These are phyloP conservation scores for Apogon hyalosoma DNA, from an alignment of 2,797 vertebrate genomes.

Conservation along the genomic window DNA sequence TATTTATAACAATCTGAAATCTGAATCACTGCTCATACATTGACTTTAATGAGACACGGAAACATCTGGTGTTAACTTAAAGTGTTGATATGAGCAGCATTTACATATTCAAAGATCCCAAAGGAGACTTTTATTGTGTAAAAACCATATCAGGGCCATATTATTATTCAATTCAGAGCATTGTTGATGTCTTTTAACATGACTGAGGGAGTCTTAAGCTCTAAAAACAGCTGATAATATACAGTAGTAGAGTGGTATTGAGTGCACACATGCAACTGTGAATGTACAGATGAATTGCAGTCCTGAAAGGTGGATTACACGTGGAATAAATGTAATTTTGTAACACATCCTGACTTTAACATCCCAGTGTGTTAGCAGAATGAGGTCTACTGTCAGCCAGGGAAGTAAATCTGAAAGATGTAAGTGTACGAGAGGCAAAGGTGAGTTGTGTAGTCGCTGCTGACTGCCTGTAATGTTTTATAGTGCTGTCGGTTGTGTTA, in stretches of 20 bases:
- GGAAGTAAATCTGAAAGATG: conserved; percentile 39
- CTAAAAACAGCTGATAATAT: neutral
- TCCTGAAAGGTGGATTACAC: neutral
- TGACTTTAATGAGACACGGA: no score
- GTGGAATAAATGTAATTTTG: neutral
- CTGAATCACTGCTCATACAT: no score
- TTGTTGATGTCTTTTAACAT: no score
- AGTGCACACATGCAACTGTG: neutral
- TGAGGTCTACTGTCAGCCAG: neutral
- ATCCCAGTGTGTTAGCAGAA: neutral
- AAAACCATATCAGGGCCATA: no score
- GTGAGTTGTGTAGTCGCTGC: conserved; percentile 35
- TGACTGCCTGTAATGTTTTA: conserved; percentile 56
- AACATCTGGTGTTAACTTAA: no score
- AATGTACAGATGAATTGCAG: neutral
- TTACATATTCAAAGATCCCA: no score
- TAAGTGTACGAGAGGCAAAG: conserved; percentile 19
- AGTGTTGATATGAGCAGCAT: no score
- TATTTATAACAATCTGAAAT: no score
- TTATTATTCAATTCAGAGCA: no score
- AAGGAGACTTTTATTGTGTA: no score
- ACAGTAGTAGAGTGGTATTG: neutral
- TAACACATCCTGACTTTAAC: neutral
- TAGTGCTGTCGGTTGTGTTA: conserved; percentile 28
- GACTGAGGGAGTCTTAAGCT: no score